Conservation (phyloP, 1,140 invertebrate species). For the Pachypeltis micranthus region DNA sequence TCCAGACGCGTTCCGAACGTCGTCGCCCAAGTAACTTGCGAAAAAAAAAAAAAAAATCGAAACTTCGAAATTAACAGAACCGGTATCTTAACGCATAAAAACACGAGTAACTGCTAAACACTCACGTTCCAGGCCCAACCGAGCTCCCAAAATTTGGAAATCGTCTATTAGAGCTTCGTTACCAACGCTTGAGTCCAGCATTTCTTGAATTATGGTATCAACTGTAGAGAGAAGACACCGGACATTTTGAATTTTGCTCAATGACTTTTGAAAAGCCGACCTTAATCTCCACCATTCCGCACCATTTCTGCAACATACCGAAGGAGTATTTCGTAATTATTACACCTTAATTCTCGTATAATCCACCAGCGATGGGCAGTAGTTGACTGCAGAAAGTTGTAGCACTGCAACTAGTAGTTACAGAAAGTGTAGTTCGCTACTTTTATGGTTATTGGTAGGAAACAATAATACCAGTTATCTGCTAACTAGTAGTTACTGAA, state of each 20-base stretch:
- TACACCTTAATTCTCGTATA: too few species aligned
- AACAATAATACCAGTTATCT: too few species aligned
- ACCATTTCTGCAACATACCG: conserved; percentile 56
- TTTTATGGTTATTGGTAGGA: too few species aligned
- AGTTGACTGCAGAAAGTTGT: too few species aligned
- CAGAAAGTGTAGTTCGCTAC: too few species aligned
- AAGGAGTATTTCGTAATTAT: too few species aligned
- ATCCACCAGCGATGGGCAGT: too few species aligned
- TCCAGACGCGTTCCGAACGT: conserved; percentile 53
- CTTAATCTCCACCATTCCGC: conserved; percentile 67
- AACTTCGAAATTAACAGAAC: neutral
- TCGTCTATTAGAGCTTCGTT: conserved; percentile 34
- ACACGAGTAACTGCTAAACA: conserved; percentile 22
- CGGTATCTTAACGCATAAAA: conserved; percentile 10
- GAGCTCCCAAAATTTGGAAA: conserved; percentile 55
- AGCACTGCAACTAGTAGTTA: too few species aligned
- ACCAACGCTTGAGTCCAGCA: conserved; percentile 38
- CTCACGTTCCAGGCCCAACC: conserved; percentile 68
- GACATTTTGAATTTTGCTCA: conserved; percentile 59
- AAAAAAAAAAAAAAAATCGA: conserved; percentile 20
- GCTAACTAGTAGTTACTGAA: too few species aligned
- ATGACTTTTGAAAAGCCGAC: conserved; percentile 61
- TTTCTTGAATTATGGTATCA: conserved; percentile 52
- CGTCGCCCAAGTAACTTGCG: conserved; percentile 55
- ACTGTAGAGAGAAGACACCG: conserved; percentile 48